A percentile compares a stretch with the other conserved stretches of the same genome.
phyloP scores from a whole-genome alignment of 2,797 vertebrate genomes.

The Danionella dracula region DNA sequence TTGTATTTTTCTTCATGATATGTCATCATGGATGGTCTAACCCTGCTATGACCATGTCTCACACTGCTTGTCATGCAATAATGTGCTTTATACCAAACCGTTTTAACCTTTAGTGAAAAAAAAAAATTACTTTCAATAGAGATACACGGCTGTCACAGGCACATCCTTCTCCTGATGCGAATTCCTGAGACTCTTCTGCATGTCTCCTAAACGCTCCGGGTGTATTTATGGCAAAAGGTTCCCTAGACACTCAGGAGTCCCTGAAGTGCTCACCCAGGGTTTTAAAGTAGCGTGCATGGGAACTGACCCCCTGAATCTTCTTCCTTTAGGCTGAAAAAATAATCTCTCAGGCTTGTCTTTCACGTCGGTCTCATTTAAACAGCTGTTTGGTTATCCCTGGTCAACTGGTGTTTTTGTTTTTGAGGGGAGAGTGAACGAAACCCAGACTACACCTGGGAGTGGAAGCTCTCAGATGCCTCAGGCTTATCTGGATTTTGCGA shows the following conservation, averaged over 20 bases:
- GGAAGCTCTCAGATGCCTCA: neutral
- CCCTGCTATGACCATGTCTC: too few relatives aligned
- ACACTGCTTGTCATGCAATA: too few relatives aligned
- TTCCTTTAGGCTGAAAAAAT: slow-evolving; percentile 34
- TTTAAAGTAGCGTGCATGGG: slow-evolving; percentile 20
- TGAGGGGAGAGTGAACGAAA: neutral
- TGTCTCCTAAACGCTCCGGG: neutral
- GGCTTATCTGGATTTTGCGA: slow-evolving; percentile 23
- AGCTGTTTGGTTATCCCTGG: slow-evolving; percentile 28
- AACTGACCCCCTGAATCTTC: slow-evolving; percentile 9
- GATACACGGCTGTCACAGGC: neutral
- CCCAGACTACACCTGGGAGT: slow-evolving; percentile 16
- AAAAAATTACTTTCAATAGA: too few relatives aligned
- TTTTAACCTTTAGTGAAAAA: too few relatives aligned
- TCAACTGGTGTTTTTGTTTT: neutral
- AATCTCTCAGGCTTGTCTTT: slow-evolving; percentile 10
- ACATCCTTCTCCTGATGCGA: neutral
- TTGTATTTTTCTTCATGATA: too few relatives aligned
- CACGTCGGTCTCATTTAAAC: slow-evolving; percentile 31
- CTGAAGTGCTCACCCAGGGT: neutral
- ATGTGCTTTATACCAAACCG: too few relatives aligned
- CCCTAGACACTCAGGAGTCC: neutral
- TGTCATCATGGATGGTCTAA: too few relatives aligned
- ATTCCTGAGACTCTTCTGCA: slow-evolving; percentile 3
- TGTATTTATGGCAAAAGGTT: neutral